These are phyloP conservation scores for Epinotia demarniana DNA, from an alignment of 2,888 invertebrate genomes.

Conservation along the genomic window DNA sequence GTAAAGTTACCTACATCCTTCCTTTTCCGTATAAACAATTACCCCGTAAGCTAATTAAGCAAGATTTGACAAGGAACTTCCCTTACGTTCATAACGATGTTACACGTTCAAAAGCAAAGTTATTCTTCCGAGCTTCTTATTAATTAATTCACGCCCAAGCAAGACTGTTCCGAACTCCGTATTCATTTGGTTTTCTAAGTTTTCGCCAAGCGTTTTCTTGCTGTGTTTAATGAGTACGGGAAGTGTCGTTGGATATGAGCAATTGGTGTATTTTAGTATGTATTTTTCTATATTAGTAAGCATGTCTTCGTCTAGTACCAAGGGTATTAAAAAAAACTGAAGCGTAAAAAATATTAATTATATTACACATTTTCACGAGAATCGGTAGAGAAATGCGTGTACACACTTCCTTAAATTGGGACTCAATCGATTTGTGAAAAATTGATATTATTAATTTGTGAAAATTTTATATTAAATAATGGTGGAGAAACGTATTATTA, in stretches of 20 bases:
- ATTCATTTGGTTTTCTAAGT: conserved; percentile 39
- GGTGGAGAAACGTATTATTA: too few species aligned
- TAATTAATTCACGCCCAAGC: conserved; percentile 41
- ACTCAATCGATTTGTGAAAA: too few species aligned
- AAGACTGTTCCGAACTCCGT: conserved; percentile 59
- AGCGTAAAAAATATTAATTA: too few species aligned
- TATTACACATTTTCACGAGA: too few species aligned
- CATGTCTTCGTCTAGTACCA: too few species aligned
- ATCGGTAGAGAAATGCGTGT: too few species aligned
- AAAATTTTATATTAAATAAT: too few species aligned
- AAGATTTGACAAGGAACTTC: conserved; percentile 29
- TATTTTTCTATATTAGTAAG: too few species aligned
- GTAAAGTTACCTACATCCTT: background rate
- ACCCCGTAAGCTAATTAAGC: conserved; percentile 28
- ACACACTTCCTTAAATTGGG: too few species aligned
- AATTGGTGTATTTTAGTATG: background rate
- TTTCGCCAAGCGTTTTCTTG: conserved; percentile 30
- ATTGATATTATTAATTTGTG: too few species aligned
- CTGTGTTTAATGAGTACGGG: conserved; percentile 10
- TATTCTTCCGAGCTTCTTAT: conserved; percentile 29
- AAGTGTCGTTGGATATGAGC: conserved; percentile 6
- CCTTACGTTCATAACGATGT: conserved; percentile 28
- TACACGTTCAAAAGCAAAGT: conserved; percentile 38
- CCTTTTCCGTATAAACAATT: conserved; percentile 10
- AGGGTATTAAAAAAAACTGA: too few species aligned